phyloP scores from a whole-genome alignment of 2,113 vertebrate species.

The Ariopsis seemanni region DNA sequence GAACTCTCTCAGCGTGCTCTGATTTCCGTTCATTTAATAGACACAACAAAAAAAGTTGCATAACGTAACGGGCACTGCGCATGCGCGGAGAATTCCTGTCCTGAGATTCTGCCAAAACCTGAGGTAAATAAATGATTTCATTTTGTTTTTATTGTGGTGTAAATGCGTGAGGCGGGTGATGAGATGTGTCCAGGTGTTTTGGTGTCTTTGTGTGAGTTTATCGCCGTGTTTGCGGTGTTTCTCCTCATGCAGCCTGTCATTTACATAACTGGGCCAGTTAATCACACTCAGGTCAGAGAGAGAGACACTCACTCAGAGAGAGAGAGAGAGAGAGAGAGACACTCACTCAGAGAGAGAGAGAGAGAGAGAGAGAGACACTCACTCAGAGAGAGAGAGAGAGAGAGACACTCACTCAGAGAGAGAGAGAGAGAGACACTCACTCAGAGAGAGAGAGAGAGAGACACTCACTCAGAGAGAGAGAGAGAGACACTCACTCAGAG shows the following conservation, averaged over 20 bases:
- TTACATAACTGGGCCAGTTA: slow-evolving; percentile 76
- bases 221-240: background rate
- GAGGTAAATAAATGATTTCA: background rate
- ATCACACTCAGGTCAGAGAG: slow-evolving; percentile 71
- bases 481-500: slow-evolving; percentile 4
- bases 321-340: slow-evolving; percentile 25
- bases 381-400: too few relatives aligned
- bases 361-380: slow-evolving; percentile 39
- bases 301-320: background rate
- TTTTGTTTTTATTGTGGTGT: slow-evolving; percentile 25
- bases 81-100: slow-evolving; percentile 51
- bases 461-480: slow-evolving; percentile 28
- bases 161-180: background rate
- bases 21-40: background rate
- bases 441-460: too few relatives aligned
- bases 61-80: slow-evolving; percentile 61
- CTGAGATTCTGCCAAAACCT: slow-evolving; percentile 43
- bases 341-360: background rate
- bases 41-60: slow-evolving; percentile 57
- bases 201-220: background rate
- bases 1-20: background rate
- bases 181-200: background rate
- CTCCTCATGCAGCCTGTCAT: slow-evolving; percentile 43
- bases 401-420: too few relatives aligned
- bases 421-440: too few relatives aligned